phyloP scores from a whole-genome alignment of 2,888 invertebrate genomes.

The Scaptomyza parva region DNA sequence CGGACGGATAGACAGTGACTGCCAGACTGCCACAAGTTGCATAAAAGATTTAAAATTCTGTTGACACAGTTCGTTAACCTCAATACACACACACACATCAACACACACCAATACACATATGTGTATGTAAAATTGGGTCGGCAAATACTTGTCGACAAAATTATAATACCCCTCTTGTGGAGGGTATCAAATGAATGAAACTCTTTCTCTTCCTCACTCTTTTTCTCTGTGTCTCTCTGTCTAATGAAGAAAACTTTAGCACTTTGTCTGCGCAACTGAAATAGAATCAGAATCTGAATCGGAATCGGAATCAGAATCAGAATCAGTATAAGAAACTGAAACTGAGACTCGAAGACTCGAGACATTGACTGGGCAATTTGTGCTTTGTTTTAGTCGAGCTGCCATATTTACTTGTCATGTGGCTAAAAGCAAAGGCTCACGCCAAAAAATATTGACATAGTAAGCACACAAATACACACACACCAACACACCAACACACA shows the following conservation, averaged over 20 bases:
- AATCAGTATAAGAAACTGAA: slow-evolving; percentile 10
- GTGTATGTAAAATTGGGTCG: slow-evolving; percentile 1
- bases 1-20: no score
- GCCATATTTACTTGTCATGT: slow-evolving; percentile 76
- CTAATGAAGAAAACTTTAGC: slow-evolving; percentile 29
- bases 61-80: slow-evolving; percentile 3
- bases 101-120: not conserved
- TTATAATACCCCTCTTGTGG: slow-evolving; percentile 1
- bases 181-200: not conserved
- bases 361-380: slow-evolving; percentile 62
- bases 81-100: not conserved
- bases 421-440: slow-evolving; percentile 77
- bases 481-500: slow-evolving; percentile 28
- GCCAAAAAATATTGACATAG: slow-evolving; percentile 79
- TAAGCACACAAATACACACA: slow-evolving; percentile 45
- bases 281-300: slow-evolving; percentile 2
- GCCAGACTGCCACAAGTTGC: not conserved
- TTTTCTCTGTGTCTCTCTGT: not conserved
- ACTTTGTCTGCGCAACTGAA: slow-evolving; percentile 33
- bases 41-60: not conserved
- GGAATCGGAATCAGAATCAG: not conserved
- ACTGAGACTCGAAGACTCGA: not conserved
- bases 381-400: slow-evolving; percentile 53
- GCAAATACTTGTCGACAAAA: slow-evolving; percentile 1
- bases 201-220: not conserved